These are phyloP conservation scores for Deroplatys truncata DNA, from an alignment of 2,888 invertebrate genomes.

Conservation along the genomic window DNA sequence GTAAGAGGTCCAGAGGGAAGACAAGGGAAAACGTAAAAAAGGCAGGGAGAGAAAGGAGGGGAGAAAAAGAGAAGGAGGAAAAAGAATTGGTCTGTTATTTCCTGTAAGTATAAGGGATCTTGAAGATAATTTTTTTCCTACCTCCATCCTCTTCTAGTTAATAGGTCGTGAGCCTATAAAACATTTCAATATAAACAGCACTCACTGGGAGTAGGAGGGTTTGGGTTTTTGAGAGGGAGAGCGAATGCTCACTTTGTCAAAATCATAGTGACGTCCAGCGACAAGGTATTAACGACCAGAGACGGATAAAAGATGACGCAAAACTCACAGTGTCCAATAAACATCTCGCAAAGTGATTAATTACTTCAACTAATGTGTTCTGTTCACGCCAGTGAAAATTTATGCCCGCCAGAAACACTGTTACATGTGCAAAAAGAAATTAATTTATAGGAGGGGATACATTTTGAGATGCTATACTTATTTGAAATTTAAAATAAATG, in stretches of 20 bases:
- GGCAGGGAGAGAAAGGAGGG: not conserved
- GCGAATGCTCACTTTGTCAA: not conserved
- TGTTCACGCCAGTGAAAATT: not conserved
- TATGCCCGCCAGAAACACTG: too few relatives aligned
- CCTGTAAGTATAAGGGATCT: not conserved
- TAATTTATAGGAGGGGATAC: not conserved
- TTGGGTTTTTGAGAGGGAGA: not conserved
- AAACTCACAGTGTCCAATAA: not conserved
- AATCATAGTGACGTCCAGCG: not conserved
- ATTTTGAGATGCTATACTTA: too few relatives aligned
- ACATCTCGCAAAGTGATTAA: not conserved
- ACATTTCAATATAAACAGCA: conserved; percentile 1
- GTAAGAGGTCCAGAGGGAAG: not conserved
- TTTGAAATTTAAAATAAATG: too few relatives aligned
- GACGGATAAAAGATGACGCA: not conserved
- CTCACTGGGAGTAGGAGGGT: not conserved
- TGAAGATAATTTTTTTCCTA: conserved; percentile 8
- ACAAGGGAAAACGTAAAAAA: not conserved
- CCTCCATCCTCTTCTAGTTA: conserved; percentile 1
- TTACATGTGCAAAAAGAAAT: not conserved
- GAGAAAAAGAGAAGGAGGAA: not conserved
- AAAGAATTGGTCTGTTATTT: conserved; percentile 12
- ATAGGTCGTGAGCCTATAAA: conserved; percentile 13
- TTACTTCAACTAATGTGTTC: not conserved
- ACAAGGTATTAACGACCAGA: not conserved